phyloP scores from a whole-genome alignment of 2,113 vertebrate species.

The Cyphomyrus plagiostoma region DNA sequence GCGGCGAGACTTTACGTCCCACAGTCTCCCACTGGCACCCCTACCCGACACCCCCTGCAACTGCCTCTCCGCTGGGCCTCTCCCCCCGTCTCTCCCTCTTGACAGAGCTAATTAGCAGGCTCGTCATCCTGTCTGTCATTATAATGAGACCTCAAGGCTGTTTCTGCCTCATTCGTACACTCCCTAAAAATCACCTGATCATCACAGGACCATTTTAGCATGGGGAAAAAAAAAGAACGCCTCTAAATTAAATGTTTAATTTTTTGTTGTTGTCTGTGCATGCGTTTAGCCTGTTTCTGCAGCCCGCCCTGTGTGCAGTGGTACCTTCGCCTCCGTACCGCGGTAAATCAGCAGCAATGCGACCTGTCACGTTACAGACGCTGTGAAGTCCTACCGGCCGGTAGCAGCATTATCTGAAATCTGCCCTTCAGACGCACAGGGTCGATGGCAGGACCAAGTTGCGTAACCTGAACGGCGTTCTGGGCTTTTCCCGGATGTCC shows the following conservation, averaged over 20 bases:
- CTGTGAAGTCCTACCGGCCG: neutral
- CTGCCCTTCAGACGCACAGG: neutral
- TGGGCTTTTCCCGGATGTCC: neutral
- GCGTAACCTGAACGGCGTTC: neutral
- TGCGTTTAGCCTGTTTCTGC: neutral
- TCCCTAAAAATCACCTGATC: conserved; percentile 10
- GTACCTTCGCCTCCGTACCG: neutral
- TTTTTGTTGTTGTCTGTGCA: neutral
- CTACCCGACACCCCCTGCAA: no score
- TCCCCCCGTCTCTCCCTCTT: neutral
- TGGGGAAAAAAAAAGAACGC: neutral
- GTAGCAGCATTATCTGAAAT: neutral
- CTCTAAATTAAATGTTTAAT: neutral
- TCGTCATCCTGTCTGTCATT: neutral
- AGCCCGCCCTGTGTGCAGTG: neutral
- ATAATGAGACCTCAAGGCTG: neutral
- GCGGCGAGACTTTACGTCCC: neutral
- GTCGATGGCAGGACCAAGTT: neutral
- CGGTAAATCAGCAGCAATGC: neutral
- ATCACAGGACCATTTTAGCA: conserved; percentile 3
- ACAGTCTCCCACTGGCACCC: neutral
- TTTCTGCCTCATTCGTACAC: neutral
- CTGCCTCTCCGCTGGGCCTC: no score
- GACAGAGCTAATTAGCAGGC: neutral
- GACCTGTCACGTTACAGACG: neutral